Base-by-base conservation (phyloP, 2,113 vertebrate species). In the Campylomormyrus tamandua region DNA sequence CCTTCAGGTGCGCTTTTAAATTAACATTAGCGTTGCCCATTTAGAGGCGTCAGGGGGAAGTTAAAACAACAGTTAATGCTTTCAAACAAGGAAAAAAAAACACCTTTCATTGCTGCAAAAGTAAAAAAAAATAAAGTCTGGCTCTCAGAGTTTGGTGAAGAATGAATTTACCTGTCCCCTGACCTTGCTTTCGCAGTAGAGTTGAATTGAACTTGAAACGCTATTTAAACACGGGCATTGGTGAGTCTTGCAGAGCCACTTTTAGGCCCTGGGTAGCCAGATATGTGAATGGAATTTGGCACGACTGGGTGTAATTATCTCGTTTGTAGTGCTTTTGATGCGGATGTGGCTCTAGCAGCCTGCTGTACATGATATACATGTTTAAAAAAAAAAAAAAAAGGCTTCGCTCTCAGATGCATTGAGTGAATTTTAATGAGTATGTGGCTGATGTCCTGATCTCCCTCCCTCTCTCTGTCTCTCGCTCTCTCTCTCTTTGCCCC, bases 251-350 rank as follows among this genome's bases (percentile, higher is more conserved):
- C 35, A 24, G 21, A 42, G 19, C 56, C 49, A 42, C 53, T 50
- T 45, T 88, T 24, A 52, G 87, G 35, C 19, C 49, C 35, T 21
- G 39, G 17, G 85, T 88, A 42, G 87, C 21, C 56, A 66, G 87
- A n/a, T 58, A 87, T 42, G 56, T 62, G 56, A 45, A 50, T 42
- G 56, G 56, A 88, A 88, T 88, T 52, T 87, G 39, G 10, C 35
- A 31, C 39, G 24, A 88, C 87, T 88, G 52, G 56, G 42, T 62
- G 87, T 66, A 88, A 88, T 88, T 88, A 88, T 62, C 52, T 39
- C 87, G 17, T 88, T 66, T 19, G 27, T 45, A 24, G 53, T 45
- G 15, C 56, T 88, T 45, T 58, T 88, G 42, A 42, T n/a, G 87
- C 87, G 3, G 56, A 48, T 45, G 8, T 45, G 35, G 53, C 13